Evolutionary conservation across 2,797 vertebrate genomes (phyloP), one percentile per base, ranked within the genome.

Genomic region (Periparus ater): DNA sequence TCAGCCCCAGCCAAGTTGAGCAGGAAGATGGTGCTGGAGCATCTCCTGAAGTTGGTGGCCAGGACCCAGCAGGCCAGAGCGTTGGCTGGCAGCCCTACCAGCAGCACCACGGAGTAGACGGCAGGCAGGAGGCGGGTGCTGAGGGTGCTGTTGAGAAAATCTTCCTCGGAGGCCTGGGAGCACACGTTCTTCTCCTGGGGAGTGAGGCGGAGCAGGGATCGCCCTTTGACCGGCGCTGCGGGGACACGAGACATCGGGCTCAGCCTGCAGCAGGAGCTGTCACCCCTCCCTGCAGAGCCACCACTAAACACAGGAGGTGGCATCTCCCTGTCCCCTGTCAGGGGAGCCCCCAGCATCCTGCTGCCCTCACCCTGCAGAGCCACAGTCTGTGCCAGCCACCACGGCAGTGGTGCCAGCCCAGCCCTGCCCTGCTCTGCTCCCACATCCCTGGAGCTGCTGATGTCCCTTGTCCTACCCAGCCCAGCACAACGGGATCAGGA

Each of bases 51-150:
- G 66, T 96, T 97, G 63, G 32, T 61, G 34, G 51, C 61, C 73
- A 97, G 70, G 21, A 97, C 92, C 94, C 97, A 97, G 61, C 85
- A 92, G 48, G 96, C 96, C 78, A 97, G 34, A 47, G 67, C 42
- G 0, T 97, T 97, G 70, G 96, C 94, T 0, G 95, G 97, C 48
- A 97, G 86, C 17, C 98, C 98, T 23, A 98, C 48, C 0, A 95
- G 14, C 82, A 99, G 96, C 5, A 98, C 94, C 20, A 97, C 0
- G 11, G 98, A 96, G 96, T 98, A 98, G 47, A 99, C 77, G 3
- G 97, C 29, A 2, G 98, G 98, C 27, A 98, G 95, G 68, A 98
- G 65, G 9, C 90, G 32, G 2, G 93, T 96, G 51, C 93, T 97
- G 70, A 97, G 23, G 12, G 73, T 91, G 62, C 82, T 53, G 26